Evolutionary conservation across 2,797 vertebrate species (phyloP), one percentile per base, ranked within the genome.

Genomic region (Esox lucius): DNA sequence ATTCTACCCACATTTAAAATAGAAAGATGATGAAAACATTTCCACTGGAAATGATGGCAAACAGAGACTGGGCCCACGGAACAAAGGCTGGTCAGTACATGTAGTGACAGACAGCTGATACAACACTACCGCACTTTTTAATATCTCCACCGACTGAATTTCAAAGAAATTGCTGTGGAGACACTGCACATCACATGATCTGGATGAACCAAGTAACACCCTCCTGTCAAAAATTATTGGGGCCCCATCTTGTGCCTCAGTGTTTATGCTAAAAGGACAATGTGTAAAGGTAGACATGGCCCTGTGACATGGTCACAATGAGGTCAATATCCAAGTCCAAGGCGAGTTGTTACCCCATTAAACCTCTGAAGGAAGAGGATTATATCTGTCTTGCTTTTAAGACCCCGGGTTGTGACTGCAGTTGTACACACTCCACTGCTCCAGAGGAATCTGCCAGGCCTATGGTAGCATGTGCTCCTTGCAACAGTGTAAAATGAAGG

Each of bases 351-450:
- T 86, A 87, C 78, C 81, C 80, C 73, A 82, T 82, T 85, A 82
- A 79, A 88, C 72, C 33, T 76, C 75, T 33, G 46, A 80, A 62
- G 78, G 77, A 79, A 81, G 73, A 68, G 86, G 84, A 90, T 92
- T 91, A 89, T 86, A 87, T 83, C 75, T 89, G 89, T 91, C 87
- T 85, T 91, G 81, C 82, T 86, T 82, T 76, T 19, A 33, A 66
- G 64, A 66, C 64, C 83, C 79, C 83, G 86, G 84, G 85, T 87
- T 72, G 78, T 85, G 84, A 73, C 84, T 76, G 83, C 80, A 85
- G 84, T 83, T 77, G 81, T 83, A 74, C 85, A 92, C 90, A 91
- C 89, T 90, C 76, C 83, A 82, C 67, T 70, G 88, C 89, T 88
- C 74, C 0, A 74, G 82, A 91, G 90, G 89, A 92, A 93, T 93